Evolutionary conservation across 2,888 invertebrate species (phyloP), one percentile per base, ranked within the genome.

Genomic region (Nudaria mundana): DNA sequence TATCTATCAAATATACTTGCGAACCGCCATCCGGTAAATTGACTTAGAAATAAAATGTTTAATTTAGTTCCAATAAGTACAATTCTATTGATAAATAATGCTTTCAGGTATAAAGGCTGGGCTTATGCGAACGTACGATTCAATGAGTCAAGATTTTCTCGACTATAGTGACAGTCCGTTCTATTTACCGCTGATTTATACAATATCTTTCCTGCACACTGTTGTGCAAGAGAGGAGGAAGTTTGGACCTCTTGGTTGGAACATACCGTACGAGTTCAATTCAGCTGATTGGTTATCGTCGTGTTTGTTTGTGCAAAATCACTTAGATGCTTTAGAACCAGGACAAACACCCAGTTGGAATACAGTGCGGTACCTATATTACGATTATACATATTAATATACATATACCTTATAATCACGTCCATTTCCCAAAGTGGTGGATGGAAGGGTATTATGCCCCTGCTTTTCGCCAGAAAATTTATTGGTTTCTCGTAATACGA

Each of bases 221-320:
- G 93, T 96, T 0, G 95, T 97, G 3, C 97, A 95, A 73, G 95
- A 96, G 73, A 90, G 96, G 45, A 86, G 96, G 36, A 96, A 96
- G 73, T 96, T 94, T 75, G 97, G 97, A 0, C 95, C 97, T 0
- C 90, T 97, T 0, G 97, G 97, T 0, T 97, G 97, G 97, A 97
- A 96, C 63, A 97, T 97, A 60, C 97, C 97, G 0, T 97, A 97
- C 63, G 97, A 97, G 73, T 97, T 97, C 65, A 97, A 97, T 83
- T 94, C 93, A 0, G 93, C 97, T 5, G 97, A 97, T 76, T 96
- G 96, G 96, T 82, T 94, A 48, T 93, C 97, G 1, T 95, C 94
- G 48, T 94, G 95, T 36, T 91, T 95, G 82, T 97, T 96, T 71
- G 91, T 95, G 4, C 96, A 96, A 68, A 96, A 96, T 71, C 96